Base-by-base conservation (phyloP, 1,140 invertebrate genomes). In the Leptinotarsa undecemlineata region DNA sequence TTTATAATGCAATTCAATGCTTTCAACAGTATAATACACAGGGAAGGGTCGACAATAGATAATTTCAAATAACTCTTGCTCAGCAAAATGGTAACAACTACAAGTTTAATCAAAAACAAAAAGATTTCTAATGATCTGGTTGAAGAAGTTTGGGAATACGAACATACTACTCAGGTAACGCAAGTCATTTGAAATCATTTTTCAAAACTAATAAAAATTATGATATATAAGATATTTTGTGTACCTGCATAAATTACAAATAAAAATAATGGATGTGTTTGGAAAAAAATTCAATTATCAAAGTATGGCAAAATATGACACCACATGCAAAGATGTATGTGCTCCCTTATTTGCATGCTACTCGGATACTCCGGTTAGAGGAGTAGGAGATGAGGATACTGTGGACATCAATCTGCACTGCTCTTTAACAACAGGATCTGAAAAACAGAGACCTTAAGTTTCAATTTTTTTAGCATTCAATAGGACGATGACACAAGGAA, bases 391-490 rank as follows among this genome's bases (percentile, higher is more conserved):
- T 80, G 89, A 88, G 77, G 89, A 89, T 75, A 88, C 86, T 85
- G 89, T 87, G 76, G 89, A 88, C 82, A 87, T 89, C 87, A 92
- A 87, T 85, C 91, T 89, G 80, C 90, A 92, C 86, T 95, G 93
- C 84, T 96, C 94, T 89, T 96, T 96, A 80, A 94, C 93, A 86
- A 96, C 93, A 77, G 94, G 94, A 89, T 93, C 94, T 96, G 88
- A 69, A 90, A 87, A 75, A 72, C 20, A 26, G 33, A 42, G 2
- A 42, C 33, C 33, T 0, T 11, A 33, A 2, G 33, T 42, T 42
- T 42, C 33, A 42, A 42, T 42, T 42, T 42, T 42, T 70, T 26
- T 48, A n/a, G 33, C n/a, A 42, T 11, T 42, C 33, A 42, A 42
- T 11, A 42, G 33, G 8, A 72, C 1, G n/a, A 6, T 14, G 48